Base-by-base conservation (phyloP, 2,888 invertebrate species). In the Serrognathus titanus region DNA sequence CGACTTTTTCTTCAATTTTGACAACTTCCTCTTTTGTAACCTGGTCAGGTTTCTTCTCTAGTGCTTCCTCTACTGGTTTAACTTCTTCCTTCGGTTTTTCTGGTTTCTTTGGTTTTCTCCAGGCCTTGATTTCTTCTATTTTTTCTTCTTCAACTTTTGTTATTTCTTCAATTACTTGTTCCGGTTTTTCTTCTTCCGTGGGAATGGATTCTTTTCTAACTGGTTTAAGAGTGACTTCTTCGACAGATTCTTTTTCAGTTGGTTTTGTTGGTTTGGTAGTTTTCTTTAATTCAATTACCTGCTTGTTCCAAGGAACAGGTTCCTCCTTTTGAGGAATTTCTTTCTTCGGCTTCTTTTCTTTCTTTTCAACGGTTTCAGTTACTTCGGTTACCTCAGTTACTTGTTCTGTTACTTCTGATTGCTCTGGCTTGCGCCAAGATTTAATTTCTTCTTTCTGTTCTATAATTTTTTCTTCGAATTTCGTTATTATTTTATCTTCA, bases 231-330 rank as follows among this genome's bases (percentile, higher is more conserved):
- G 80, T 79, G 10, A 85, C 80, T 40, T 73, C 68, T 63, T 79
- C 78, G 3, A 76, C 35, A 10, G 65, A 71, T 65, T 79, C 78
- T 59, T 75, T 77, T 3, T 68, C 66, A 47, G 76, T 57, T 48
- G 73, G 71, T 64, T 77, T 78, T 55, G 63, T 73, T 36, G 74
- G 72, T 67, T 62, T 65, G 51, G 69, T 73, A 0, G 78, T 67
- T 63, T 70, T 75, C 57, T 82, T 83, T 11, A 84, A 66, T 45
- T 71, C 76, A 31, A 82, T 77, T 59, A 80, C 79, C 74, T 87
- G 85, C 68, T 87, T 82, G 5, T 83, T 88, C 83, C 83, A 82
- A 6, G 82, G 76, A 57, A 62, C 20, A 51, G 53, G 55, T 40
- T 59, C 48, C 47, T 57, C 24, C 38, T 57, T 54, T 49, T 48